Evolutionary conservation across 2,113 vertebrate species (phyloP), one percentile per base, ranked within the genome.

Genomic region (Agelaius phoeniceus): DNA sequence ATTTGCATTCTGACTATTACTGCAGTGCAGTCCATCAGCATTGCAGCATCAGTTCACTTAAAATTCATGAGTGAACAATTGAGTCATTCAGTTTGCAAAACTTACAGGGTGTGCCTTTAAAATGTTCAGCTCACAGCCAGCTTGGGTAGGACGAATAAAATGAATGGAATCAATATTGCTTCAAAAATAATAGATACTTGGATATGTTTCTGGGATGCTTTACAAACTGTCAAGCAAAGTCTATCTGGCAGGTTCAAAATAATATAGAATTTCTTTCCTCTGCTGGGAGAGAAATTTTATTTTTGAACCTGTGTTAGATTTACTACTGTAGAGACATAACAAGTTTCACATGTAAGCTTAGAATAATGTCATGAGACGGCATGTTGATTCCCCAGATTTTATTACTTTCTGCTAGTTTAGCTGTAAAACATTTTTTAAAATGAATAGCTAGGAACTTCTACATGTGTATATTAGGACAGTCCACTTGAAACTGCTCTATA

Each of bases 141-240:
- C 39, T 63, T 93, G 57, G 27, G 67, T 87, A 44, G 54, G 73
- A 73, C 2, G 11, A 83, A 39, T 48, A 81, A 73, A 24, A 41
- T 55, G 65, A 80, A 65, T 62, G 39, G 57, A 83, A 79, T 80
- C 44, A 79, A 2, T 86, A n/a, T 94, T 94, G 30, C 26, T 79
- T 85, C 71, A 80, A 80, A 88, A 93, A 80, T 80, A 67, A 91
- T 84, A 84, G 51, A 39, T 81, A 62, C 43, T 83, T 90, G 74
- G 48, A 43, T 83, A 21, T 75, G 62, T 74, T 92, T 78, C 83
- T 83, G 69, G 21, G 28, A 48, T 83, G 63, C 58, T 87, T 62
- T 77, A 69, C 78, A 59, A 84, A 86, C 44, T 80, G 43, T 68
- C 44, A n/a, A 22, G 68, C 44, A 78, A 87, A 92, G 35, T 37